These are phyloP conservation scores for Cryptotermes secundus DNA, from an alignment of 1,140 invertebrate species.

Conservation along the genomic window DNA sequence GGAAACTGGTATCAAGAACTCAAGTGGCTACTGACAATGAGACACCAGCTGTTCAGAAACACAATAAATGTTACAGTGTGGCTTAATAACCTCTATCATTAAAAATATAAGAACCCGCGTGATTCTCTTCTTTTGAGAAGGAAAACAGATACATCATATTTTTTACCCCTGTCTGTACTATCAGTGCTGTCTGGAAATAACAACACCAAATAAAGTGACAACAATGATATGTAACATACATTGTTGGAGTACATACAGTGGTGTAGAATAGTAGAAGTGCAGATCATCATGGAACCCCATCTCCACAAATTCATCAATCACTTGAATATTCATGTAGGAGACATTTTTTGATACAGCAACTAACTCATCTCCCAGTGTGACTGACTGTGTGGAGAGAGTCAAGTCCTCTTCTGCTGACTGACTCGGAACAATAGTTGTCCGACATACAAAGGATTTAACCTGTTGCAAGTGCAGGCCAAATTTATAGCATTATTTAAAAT, in stretches of 20 bases:
- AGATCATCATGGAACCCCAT: constrained; percentile 42
- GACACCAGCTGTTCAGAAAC: too few species aligned
- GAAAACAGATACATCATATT: too few species aligned
- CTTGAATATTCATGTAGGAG: constrained; percentile 43
- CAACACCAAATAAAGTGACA: too few species aligned
- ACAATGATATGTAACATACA: too few species aligned
- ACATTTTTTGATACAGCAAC: constrained; percentile 49
- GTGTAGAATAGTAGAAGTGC: constrained; percentile 50
- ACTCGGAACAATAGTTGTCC: constrained; percentile 53
- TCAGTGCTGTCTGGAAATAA: too few species aligned
- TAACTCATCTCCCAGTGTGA: constrained; percentile 54
- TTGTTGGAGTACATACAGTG: constrained; percentile 44
- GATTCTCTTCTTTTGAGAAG: too few species aligned
- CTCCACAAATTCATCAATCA: constrained; percentile 45
- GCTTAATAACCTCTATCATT: too few species aligned
- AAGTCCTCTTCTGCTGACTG: constrained; percentile 40
- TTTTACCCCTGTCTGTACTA: too few species aligned
- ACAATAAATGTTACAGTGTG: too few species aligned
- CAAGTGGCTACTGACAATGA: too few species aligned
- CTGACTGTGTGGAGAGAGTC: constrained; percentile 52
- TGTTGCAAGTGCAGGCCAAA: background rate
- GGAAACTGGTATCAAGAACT: too few species aligned
- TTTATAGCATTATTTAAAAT: constrained; percentile 28
- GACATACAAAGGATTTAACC: constrained; percentile 48
- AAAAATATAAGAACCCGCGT: too few species aligned